These are phyloP conservation scores for Aurelia coerulea DNA, from an alignment of 30 jellyfish, hydroid and myxozoan species.

Conservation along the genomic window DNA sequence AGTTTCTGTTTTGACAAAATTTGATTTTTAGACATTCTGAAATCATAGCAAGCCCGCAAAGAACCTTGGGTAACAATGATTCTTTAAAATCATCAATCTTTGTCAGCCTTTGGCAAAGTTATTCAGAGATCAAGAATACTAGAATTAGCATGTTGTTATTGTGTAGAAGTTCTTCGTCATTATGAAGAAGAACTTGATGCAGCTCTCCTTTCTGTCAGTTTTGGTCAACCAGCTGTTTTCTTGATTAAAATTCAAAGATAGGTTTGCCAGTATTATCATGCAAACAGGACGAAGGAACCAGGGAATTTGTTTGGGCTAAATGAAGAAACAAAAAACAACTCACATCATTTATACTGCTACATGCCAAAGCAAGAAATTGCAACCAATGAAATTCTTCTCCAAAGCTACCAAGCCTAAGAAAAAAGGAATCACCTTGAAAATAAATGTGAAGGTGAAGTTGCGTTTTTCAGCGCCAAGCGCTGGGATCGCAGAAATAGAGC, in stretches of 20 bases:
- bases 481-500: too few species aligned
- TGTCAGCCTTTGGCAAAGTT: too few species aligned
- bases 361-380: conserved; percentile 84
- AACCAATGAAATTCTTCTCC: conserved; percentile 94
- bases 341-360: conserved; percentile 71
- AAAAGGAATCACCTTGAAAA: background rate
- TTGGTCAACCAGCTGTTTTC: conserved; percentile 95
- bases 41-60: too few species aligned
- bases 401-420: conserved; percentile 79
- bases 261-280: too few species aligned
- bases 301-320: too few species aligned
- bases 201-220: conserved; percentile 83
- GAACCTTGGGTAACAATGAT: too few species aligned
- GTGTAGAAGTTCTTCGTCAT: conserved; percentile 97
- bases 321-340: background rate
- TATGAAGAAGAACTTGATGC: conserved; percentile 94
- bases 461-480: too few species aligned
- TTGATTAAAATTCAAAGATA: conserved; percentile 24
- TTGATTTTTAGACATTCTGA: too few species aligned
- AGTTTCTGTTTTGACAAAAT: too few species aligned
- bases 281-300: too few species aligned
- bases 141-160: background rate
- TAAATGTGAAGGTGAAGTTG: background rate
- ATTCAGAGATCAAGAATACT: too few species aligned
- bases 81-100: too few species aligned